Base-by-base conservation (phyloP, 1,140 invertebrate species). In the Magallana angulata region DNA sequence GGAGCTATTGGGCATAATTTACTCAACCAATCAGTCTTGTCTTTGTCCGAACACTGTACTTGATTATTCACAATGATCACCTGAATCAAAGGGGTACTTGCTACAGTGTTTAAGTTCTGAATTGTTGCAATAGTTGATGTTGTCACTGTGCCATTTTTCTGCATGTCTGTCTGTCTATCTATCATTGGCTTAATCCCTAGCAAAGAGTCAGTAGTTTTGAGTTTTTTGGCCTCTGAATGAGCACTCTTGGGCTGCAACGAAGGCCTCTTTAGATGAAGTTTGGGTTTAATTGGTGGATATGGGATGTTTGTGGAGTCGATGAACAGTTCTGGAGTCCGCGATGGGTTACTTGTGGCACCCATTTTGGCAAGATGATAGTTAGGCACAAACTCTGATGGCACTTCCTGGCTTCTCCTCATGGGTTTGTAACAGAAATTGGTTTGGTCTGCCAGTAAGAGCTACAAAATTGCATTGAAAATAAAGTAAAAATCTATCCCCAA, bases 1-100 rank as follows among this genome's bases (percentile, higher is more conserved):
- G 92, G 92, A 11, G 93, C 93, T 57, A 93, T 93, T 1, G 89
- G 92, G 88, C 92, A 92, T 4, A 92, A 85, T 71, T 87, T 91
- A 82, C 87, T 90, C 58, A 68, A 87, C 87, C 90, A 85, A 80
- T 81, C 88, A 86, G n/a, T 88, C 62, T 84, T 84, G 36, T 82
- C 68, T 9, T 76, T 76, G 8, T 76, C 68, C 9, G 30, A 68
- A 18, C 64, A 18, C 64, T n/a, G 9, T 76, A 11, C 2, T 76
- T 76, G 68, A 30, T 76, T 76, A 76, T 76, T 76, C 68, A 76
- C 68, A 76, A 76, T 76, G 18, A 76, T 76, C 68, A 76, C 68
- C 24, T 76, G 68, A 76, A 76, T 76, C 18, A 76, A 18, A 2
- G 68, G 68, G 24, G 68, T 11, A 76, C 24, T 76, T 76, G 68